phyloP scores from a whole-genome alignment of 1,140 invertebrate genomes.

The Lepidurus packardi region DNA sequence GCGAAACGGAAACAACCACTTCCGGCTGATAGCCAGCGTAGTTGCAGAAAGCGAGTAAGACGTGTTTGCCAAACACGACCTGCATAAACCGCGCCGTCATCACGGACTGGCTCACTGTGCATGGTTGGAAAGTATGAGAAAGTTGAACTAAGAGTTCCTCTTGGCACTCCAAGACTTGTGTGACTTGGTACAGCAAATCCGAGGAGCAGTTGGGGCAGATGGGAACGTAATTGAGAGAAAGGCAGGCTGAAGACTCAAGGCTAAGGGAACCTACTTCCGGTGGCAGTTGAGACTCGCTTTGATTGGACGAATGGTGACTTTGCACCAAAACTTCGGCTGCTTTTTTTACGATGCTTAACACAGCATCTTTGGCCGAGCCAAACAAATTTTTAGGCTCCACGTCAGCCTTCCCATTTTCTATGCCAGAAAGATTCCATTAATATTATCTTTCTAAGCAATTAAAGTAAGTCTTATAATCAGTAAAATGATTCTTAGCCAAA shows the following conservation, averaged over 20 bases:
- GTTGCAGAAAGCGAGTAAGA: slow-evolving; percentile 14
- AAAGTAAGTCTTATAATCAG: background rate
- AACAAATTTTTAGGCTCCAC: slow-evolving; percentile 58
- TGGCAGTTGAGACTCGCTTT: background rate
- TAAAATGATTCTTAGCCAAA: background rate
- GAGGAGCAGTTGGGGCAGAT: slow-evolving; percentile 8
- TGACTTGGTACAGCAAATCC: background rate
- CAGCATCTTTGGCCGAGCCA: slow-evolving; percentile 74
- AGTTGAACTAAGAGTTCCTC: background rate
- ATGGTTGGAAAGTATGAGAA: background rate
- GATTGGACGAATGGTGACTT: slow-evolving; percentile 41
- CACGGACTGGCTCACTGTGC: background rate
- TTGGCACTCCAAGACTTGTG: background rate
- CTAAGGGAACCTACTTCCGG: background rate
- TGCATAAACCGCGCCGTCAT: background rate
- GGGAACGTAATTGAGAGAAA: slow-evolving; percentile 1
- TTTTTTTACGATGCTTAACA: slow-evolving; percentile 81
- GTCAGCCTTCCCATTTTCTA: slow-evolving; percentile 33
- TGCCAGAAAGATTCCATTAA: slow-evolving; percentile 29
- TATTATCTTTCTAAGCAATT: background rate
- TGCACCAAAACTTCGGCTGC: slow-evolving; percentile 73
- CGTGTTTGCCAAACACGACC: slow-evolving; percentile 6
- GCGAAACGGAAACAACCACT: background rate
- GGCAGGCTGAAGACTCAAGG: background rate
- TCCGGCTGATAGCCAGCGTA: background rate